Conservation (phyloP, 2,113 vertebrate species). For the Mastomys coucha region DNA sequence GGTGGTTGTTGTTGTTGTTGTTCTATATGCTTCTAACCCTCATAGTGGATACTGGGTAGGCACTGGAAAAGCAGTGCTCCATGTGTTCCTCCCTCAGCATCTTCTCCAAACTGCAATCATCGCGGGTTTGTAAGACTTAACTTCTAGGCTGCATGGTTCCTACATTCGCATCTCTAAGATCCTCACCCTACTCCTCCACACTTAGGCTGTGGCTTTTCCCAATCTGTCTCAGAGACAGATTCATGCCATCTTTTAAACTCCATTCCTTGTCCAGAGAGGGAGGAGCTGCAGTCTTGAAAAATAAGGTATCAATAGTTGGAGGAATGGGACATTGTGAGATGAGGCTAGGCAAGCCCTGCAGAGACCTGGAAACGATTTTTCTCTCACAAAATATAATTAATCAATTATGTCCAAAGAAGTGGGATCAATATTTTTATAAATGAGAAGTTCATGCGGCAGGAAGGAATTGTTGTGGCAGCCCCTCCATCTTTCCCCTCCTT, state of each 20-base stretch:
- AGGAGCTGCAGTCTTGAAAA: slow-evolving; percentile 49
- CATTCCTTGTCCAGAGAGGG: background rate
- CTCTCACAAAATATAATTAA: slow-evolving; percentile 81
- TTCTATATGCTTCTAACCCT: background rate
- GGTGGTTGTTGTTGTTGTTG: background rate
- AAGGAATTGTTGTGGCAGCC: slow-evolving; percentile 56
- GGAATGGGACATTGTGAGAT: background rate
- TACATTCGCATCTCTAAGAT: background rate
- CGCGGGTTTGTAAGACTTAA: background rate
- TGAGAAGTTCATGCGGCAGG: slow-evolving; percentile 73
- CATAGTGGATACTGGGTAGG: background rate
- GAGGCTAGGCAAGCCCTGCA: slow-evolving; percentile 54
- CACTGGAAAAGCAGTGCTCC: background rate
- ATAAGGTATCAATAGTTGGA: background rate
- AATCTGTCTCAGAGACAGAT: background rate
- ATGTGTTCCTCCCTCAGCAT: background rate
- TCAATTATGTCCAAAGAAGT: slow-evolving; percentile 76
- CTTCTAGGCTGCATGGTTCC: background rate
- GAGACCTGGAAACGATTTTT: slow-evolving; percentile 79
- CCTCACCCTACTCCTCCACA: background rate
- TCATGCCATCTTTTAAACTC: background rate
- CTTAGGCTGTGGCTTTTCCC: background rate
- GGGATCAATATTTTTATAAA: slow-evolving; percentile 83
- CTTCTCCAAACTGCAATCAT: background rate
- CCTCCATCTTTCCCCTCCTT: slow-evolving; percentile 68